phyloP scores from a whole-genome alignment of 2,797 vertebrate species.

The Ceyx erithaca region DNA sequence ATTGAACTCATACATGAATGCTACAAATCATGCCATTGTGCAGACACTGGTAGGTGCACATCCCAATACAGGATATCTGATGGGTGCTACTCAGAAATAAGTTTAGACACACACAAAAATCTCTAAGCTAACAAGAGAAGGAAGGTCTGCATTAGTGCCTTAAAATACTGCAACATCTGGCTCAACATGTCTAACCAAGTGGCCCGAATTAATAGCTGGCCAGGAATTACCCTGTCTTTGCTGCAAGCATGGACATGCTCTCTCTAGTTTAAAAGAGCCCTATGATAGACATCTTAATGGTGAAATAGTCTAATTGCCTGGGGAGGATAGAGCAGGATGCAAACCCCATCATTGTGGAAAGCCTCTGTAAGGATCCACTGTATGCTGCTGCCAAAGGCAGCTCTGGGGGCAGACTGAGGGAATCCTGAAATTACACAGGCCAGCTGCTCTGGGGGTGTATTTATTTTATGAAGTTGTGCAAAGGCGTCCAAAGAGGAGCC shows the following conservation, averaged over 20 bases:
- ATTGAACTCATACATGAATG: constrained; percentile 97
- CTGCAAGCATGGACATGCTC: not conserved
- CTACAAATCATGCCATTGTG: constrained; percentile 98
- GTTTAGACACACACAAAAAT: not conserved
- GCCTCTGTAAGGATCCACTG: not conserved
- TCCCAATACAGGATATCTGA: not conserved
- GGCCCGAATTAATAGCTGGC: constrained; percentile 6
- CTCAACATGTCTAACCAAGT: not conserved
- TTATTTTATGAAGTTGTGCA: not conserved
- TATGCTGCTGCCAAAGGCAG: accelerated
- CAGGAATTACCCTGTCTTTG: not conserved
- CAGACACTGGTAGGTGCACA: constrained; percentile 92
- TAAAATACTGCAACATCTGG: constrained; percentile 19
- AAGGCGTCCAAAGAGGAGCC: not conserved
- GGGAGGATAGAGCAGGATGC: not conserved
- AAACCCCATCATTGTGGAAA: not conserved
- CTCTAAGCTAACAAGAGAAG: not conserved
- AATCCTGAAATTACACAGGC: not conserved
- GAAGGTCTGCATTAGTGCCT: not conserved
- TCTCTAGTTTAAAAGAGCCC: not conserved
- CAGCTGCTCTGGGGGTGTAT: not conserved
- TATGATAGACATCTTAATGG: not conserved
- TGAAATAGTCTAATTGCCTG: not conserved
- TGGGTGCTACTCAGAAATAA: not conserved
- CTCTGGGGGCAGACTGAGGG: not conserved